phyloP scores from a whole-genome alignment of 2,888 invertebrate species.

The Mystacides longicornis region DNA sequence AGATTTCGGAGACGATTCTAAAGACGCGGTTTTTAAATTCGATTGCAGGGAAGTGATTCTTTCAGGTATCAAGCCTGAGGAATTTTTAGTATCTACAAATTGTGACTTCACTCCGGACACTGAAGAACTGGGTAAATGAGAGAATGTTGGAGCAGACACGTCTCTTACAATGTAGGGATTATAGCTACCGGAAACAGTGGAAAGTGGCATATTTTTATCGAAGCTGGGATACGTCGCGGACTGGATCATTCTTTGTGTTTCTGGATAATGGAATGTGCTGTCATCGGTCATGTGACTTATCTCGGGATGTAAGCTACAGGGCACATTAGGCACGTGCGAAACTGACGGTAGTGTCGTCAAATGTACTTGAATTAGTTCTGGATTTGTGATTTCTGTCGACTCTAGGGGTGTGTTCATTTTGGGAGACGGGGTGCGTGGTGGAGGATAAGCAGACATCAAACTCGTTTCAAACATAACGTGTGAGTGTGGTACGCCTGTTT shows the following conservation, averaged over 20 bases:
- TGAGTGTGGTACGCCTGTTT: background rate
- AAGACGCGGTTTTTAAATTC: background rate
- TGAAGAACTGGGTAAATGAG: background rate
- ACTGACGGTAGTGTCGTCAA: constrained; percentile 45
- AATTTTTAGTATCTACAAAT: background rate
- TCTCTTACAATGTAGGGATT: constrained; percentile 35
- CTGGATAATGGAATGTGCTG: constrained; percentile 4
- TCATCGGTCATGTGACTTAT: constrained; percentile 6
- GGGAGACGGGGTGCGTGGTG: background rate
- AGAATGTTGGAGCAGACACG: constrained; percentile 9
- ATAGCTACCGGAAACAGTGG: constrained; percentile 45
- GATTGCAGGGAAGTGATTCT: constrained; percentile 5
- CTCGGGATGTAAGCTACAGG: too few species aligned
- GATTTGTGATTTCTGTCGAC: constrained; percentile 29
- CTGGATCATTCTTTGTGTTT: constrained; percentile 37
- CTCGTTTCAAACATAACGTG: background rate
- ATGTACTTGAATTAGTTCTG: constrained; percentile 43
- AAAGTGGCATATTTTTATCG: constrained; percentile 42
- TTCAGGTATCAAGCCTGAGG: background rate
- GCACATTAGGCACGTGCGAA: constrained; percentile 37
- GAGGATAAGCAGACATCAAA: background rate
- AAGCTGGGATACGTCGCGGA: constrained; percentile 43
- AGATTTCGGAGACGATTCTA: constrained; percentile 6
- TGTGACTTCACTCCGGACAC: background rate
- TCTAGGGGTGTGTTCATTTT: background rate